phyloP scores from a whole-genome alignment of 2,888 invertebrate species.

The Rhopalosiphum nymphaeae region DNA sequence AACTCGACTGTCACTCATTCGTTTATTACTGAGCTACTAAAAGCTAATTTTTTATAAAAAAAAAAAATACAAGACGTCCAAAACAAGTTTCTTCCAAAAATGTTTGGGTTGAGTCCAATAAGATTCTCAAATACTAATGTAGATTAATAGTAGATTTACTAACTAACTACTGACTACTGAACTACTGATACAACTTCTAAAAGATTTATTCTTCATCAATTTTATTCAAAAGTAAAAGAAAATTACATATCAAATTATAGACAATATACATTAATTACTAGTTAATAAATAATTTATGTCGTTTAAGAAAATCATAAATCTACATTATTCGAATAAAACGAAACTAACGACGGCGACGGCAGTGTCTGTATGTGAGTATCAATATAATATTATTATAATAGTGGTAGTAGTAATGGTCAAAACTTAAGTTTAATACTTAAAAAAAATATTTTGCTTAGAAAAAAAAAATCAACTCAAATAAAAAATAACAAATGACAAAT shows the following conservation, averaged over 20 bases:
- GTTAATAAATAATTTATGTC: constrained; percentile 11
- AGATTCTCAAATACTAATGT: neutral
- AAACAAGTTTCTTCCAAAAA: neutral
- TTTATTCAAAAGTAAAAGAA: constrained; percentile 8
- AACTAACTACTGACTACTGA: neutral
- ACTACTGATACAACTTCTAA: neutral
- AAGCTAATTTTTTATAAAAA: neutral
- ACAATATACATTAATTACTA: neutral
- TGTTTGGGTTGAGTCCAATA: constrained; percentile 2
- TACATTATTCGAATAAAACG: neutral
- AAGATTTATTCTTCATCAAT: constrained; percentile 18
- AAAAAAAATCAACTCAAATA: neutral
- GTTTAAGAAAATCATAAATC: neutral
- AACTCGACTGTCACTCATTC: neutral
- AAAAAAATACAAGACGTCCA: neutral
- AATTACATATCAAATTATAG: constrained; percentile 20
- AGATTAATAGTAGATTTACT: constrained; percentile 8
- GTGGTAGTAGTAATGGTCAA: no score
- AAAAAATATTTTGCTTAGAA: no score
- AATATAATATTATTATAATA: no score
- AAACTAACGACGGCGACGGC: no score
- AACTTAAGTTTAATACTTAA: no score
- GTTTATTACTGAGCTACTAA: neutral
- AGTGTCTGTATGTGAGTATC: no score
- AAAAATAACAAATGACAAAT: neutral